Base-by-base conservation (phyloP, 2,797 vertebrate genomes). In the Nothura maculosa region DNA sequence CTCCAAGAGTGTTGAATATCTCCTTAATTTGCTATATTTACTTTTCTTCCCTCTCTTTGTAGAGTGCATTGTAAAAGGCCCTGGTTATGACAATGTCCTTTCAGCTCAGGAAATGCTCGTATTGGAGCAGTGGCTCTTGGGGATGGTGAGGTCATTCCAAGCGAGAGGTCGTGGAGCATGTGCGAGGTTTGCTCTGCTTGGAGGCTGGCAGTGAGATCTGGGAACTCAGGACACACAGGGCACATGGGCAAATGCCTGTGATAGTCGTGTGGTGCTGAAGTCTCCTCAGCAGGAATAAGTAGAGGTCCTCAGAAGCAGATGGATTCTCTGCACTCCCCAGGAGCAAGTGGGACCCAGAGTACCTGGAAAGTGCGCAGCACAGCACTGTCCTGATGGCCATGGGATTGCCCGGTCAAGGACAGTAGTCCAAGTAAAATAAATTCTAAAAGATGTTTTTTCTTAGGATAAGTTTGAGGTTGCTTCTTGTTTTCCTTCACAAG, bases 21-120 rank as follows among this genome's bases (percentile, higher is more conserved):
- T 92, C 55, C 80, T 87, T 36, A 45, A 45, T 96, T 94, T 96
- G 93, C 93, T 93, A 90, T 89, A 90, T 92, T 94, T 94, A 81
- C 58, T 87, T 94, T 81, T 60, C 81, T 92, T 85, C 89, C 87
- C 94, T 67, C 62, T 74, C 92, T 94, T 81, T 93, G 87, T 81
- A 40, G 66, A 66, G 80, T 5, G 17, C 69, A 95, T 90, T 90
- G 93, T 95, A 89, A 47, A 45, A 66, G 24, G 36, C 47, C 30
- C 50, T 78, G 47, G 66, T 50, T 83, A 38, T 87, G 89, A 94
- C 94, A 95, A 94, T 93, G 75, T 83, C 62, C 58, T 90, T 95
- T 94, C 73, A 18, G 82, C 58, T 73, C 79, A 92, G 93, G 81
- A 92, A 96, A 75, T 32, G 47, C 63, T 76, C 90, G 5, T 6